Evolutionary conservation across 2,113 vertebrate genomes (phyloP).

Genomic region (Macquaria ambigua): DNA sequence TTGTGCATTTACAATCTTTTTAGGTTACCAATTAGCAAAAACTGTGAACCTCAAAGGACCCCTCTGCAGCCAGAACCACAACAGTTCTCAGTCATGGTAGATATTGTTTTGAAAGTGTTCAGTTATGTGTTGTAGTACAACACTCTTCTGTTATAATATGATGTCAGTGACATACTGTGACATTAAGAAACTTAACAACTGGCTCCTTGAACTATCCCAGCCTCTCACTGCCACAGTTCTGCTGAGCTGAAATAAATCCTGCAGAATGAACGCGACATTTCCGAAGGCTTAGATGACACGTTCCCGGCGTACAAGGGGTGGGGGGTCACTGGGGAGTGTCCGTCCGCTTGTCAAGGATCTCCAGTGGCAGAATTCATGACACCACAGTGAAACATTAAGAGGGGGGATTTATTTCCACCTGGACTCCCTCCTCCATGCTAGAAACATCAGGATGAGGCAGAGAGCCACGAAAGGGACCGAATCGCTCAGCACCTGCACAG

Average conservation of each 20-base stretch:
- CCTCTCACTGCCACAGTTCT: slow-evolving; percentile 10
- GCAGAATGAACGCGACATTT: slow-evolving; percentile 43
- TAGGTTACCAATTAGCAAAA: neutral
- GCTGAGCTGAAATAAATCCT: slow-evolving; percentile 51
- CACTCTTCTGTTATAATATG: neutral
- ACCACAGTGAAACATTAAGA: slow-evolving; percentile 35
- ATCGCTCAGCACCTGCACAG: neutral
- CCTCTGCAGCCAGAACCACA: neutral
- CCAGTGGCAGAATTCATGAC: slow-evolving; percentile 40
- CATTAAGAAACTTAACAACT: slow-evolving; percentile 23
- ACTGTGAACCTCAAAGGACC: neutral
- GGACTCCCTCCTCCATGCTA: neutral
- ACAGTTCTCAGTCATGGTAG: neutral
- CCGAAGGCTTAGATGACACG: slow-evolving; percentile 35
- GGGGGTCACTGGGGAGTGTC: neutral
- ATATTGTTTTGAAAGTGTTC: neutral
- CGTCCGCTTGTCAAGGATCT: slow-evolving; percentile 21
- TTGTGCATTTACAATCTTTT: neutral
- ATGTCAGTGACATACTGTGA: neutral
- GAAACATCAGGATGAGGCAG: slow-evolving; percentile 18
- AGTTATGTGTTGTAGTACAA: neutral
- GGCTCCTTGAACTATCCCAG: neutral
- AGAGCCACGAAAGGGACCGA: neutral
- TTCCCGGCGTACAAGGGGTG: neutral
- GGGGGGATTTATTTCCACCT: slow-evolving; percentile 20